A percentile compares a stretch with the other conserved stretches of the same genome.
phyloP scores from a whole-genome alignment of 92 coral and sea anemone species.

The Paramuricea clavata region DNA sequence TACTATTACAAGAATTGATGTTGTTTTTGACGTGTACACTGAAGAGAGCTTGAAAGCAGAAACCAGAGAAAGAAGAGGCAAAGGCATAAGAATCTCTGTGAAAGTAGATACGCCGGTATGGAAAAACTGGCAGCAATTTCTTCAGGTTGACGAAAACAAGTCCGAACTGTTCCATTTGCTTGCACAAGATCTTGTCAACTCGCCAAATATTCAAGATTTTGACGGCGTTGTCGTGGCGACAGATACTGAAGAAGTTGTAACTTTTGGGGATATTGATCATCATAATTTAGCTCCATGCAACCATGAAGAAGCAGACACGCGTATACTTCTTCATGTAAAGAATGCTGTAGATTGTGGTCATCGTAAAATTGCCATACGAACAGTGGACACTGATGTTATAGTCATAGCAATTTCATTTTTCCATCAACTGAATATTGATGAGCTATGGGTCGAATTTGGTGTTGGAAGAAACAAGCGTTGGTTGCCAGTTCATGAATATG shows the following conservation, averaged over 20 bases:
- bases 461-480: constrained; percentile 49
- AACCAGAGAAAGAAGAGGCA: constrained; percentile 28
- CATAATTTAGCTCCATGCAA: constrained; percentile 67
- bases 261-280: constrained; percentile 21
- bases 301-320: constrained; percentile 72
- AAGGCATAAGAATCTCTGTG: neutral
- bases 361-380: constrained; percentile 46
- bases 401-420: constrained; percentile 24
- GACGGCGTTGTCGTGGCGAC: constrained; percentile 31
- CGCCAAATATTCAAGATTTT: neutral
- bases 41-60: neutral
- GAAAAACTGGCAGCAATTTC: constrained; percentile 3
- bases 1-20: neutral
- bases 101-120: constrained; percentile 8
- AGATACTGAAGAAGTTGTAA: constrained; percentile 38
- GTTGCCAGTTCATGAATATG: constrained; percentile 61
- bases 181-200: neutral
- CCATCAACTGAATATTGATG: constrained; percentile 44
- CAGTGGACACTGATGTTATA: constrained; percentile 22
- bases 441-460: constrained; percentile 73
- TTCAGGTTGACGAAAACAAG: neutral
- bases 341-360: constrained; percentile 62
- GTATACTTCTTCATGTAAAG: constrained; percentile 61
- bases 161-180: constrained; percentile 8
- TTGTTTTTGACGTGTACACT: constrained; percentile 5